Evolutionary conservation across 2,113 vertebrate genomes (phyloP), one percentile per base, ranked within the genome.

Genomic region (Macquaria australasica): DNA sequence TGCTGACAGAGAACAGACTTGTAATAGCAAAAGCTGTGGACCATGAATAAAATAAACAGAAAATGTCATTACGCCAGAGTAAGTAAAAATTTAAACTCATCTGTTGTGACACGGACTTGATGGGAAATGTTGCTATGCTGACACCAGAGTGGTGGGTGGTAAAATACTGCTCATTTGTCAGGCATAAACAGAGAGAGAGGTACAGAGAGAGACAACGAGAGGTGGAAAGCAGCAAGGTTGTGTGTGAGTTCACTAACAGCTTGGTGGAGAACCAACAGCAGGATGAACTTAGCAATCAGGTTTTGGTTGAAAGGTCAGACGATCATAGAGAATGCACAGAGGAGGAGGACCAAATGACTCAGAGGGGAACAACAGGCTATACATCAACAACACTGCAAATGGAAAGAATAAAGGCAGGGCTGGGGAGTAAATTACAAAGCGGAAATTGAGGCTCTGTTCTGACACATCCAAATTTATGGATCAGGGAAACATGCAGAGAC

Each of bases 71-170:
- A 87, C 51, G 71, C 71, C 72, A 69, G 59, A 89, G 87, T 91
- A 71, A 81, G 68, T 91, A 90, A 85, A 90, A 90, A 93, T 87
- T 87, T 84, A 85, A 91, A 87, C 55, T 89, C 79, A 81, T 88
- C 79, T 83, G 81, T 76, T 85, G 67, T 84, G 89, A 87, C 80
- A 82, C 31, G 43, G 58, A 34, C 76, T 79, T 77, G 72, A 84
- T 87, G 64, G 82, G 70, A 86, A 88, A 87, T 76, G 87, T 48
- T 86, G 83, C 71, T 76, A 45, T 74, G 78, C 71, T 75, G 85
- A 73, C 79, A 84, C 71, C 55, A 80, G 58, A 77, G 48, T 50
- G 55, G 66, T 62, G 60, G 37, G 55, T 72, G 86, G 81, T 70
- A 14, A 84, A 88, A 83, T 59, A 55, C 53, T 71, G 68, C 75